Evolutionary conservation across 2,888 invertebrate genomes (phyloP), one percentile per base, ranked within the genome.

Genomic region (Lottia gigantea): DNA sequence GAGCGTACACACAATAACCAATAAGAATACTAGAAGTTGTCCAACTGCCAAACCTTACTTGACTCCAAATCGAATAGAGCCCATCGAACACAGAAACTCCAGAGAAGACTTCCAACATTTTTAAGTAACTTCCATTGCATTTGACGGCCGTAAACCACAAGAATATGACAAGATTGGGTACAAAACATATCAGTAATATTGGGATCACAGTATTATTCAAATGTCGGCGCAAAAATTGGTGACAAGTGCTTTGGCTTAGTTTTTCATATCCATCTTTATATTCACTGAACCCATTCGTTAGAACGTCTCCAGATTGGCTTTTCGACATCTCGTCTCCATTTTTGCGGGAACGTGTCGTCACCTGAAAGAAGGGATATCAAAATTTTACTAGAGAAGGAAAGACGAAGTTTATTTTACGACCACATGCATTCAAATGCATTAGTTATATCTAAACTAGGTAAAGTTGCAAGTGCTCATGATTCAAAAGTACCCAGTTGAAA

Each of bases 1-100:
- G 78, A 1, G 89, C 88, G 88, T 90, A 91, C 0, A 84, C 49
- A 61, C 79, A 77, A 74, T 86, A 88, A 0, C 81, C 82, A 7
- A 82, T 69, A 12, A 88, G 71, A 11, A 86, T 78, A 12, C 68
- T 68, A 14, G 82, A 76, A 19, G 87, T 79, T 0, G 76, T 71
- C 46, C 81, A 80, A 45, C 79, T 72, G 7, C 86, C 79, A 23
- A 76, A 71, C 61, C 81, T 68, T n/a, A 83, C 80, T 8, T 77
- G 76, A 14, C 70, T 40, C 87, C 87, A 88, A 14, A 88, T 82
- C 46, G 80, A 72, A 7, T 65, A 7, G n/a, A 87, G 62, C 2
- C 80, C 83, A 0, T 62, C 61, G 2, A 82, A 4, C 8, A 82
- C 23, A 8, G 85, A 83, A 4, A 73, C 67, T 19, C 72, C 69